phyloP scores from a whole-genome alignment of 2,113 vertebrate species.

The Acrocephalus kingi region DNA sequence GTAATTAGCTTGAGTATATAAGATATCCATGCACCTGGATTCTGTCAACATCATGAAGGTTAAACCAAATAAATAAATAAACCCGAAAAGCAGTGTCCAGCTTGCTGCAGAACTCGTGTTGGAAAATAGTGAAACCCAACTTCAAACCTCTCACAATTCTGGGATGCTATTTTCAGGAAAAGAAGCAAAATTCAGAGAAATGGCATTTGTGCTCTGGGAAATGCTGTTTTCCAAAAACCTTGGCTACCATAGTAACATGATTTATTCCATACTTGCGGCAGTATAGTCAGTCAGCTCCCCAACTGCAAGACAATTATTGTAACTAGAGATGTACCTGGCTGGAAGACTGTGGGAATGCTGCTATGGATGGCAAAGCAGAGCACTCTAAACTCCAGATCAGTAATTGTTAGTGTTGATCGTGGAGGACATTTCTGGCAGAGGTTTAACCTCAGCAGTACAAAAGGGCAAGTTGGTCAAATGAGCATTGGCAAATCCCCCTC shows the following conservation, averaged over 20 bases:
- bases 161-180: slow-evolving; percentile 44
- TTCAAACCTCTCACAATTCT: not conserved
- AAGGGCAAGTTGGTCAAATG: slow-evolving; percentile 17
- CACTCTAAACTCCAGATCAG: not conserved
- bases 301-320: slow-evolving; percentile 46
- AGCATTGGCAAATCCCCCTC: slow-evolving; percentile 1
- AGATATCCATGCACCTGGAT: not conserved
- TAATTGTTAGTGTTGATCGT: not conserved
- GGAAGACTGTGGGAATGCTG: not conserved
- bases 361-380: not conserved
- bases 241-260: slow-evolving; percentile 73
- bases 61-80: slow-evolving; percentile 12
- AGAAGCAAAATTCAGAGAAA: slow-evolving; percentile 54
- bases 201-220: slow-evolving; percentile 59
- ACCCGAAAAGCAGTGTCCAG: not conserved
- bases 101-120: not conserved
- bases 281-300: slow-evolving; percentile 54
- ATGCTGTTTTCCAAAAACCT: slow-evolving; percentile 64
- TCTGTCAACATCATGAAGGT: not conserved
- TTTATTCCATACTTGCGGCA: slow-evolving; percentile 40
- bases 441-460: not conserved
- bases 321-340: slow-evolving; percentile 47
- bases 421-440: slow-evolving; percentile 31
- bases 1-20: not conserved
- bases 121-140: not conserved